Evolutionary conservation across 2,888 invertebrate genomes (phyloP).

Genomic region (Drosophila cyrtoloma): DNA sequence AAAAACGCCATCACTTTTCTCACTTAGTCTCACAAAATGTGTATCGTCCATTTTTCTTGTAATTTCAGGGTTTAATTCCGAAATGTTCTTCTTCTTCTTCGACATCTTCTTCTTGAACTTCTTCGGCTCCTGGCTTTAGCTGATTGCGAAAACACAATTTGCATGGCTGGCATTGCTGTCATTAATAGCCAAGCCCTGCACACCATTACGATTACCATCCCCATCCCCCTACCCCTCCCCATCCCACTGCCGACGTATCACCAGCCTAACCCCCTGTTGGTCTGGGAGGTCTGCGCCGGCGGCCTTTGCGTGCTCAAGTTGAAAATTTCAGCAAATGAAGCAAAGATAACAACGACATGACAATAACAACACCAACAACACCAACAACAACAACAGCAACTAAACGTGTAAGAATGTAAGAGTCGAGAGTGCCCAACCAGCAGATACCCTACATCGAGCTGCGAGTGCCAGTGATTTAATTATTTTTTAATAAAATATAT

Average conservation of each 20-base stretch:
- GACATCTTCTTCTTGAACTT: constrained; percentile 2
- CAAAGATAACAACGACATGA: constrained; percentile 64
- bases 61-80: constrained; percentile 64
- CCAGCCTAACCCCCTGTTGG: not conserved
- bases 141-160: constrained; percentile 49
- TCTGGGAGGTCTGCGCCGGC: constrained; percentile 7
- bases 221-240: not conserved
- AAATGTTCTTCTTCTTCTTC: constrained; percentile 17
- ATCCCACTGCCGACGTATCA: not conserved
- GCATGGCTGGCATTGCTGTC: constrained; percentile 48
- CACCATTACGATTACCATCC: constrained; percentile 3
- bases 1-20: constrained; percentile 3
- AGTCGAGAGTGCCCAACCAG: not conserved
- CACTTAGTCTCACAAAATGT: constrained; percentile 15
- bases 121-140: constrained; percentile 27
- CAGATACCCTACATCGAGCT: not conserved
- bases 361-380: constrained; percentile 15
- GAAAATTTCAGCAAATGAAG: constrained; percentile 74
- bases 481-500: not conserved
- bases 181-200: constrained; percentile 70
- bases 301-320: constrained; percentile 75
- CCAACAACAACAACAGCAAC: not conserved
- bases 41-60: constrained; percentile 30
- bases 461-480: not conserved
- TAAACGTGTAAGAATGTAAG: not conserved